Conservation (phyloP, 37 sponge, comb jelly and placozoan species). For the Dysidea cf. avara region DNA sequence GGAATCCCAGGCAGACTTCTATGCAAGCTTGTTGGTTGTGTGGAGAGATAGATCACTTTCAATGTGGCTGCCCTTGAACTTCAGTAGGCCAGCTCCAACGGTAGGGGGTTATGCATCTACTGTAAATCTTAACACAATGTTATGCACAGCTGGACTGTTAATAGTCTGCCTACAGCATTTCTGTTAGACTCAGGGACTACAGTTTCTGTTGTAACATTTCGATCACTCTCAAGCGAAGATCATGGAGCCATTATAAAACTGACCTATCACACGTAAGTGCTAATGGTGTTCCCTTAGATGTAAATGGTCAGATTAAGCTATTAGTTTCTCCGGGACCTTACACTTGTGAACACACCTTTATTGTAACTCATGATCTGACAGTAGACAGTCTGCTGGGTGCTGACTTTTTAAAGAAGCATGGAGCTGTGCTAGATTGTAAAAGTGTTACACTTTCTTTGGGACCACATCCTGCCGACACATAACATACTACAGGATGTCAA, state of each 20-base stretch:
- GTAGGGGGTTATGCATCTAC: background rate
- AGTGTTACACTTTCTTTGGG: no score
- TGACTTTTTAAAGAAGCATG: no score
- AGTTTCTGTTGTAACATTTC: constrained; percentile 13
- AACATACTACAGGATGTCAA: no score
- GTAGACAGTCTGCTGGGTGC: constrained; percentile 17
- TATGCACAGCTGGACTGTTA: background rate
- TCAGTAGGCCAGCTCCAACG: constrained; percentile 5
- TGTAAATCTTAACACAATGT: background rate
- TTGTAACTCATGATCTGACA: background rate
- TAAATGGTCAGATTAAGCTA: no score
- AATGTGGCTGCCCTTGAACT: constrained; percentile 25
- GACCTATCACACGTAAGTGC: no score
- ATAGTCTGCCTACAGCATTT: background rate
- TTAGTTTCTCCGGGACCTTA: no score
- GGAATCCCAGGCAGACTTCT: no score
- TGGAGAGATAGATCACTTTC: constrained; percentile 17
- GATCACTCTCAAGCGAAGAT: background rate
- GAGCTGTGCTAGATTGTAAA: no score
- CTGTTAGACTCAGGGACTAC: no score
- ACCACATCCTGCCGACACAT: no score
- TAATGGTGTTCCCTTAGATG: constrained; percentile 17
- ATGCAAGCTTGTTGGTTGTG: no score
- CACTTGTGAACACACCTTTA: background rate
- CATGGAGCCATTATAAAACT: no score